These are phyloP conservation scores for Chloropsis hardwickii DNA, from an alignment of 2,113 vertebrate genomes.

Conservation along the genomic window DNA sequence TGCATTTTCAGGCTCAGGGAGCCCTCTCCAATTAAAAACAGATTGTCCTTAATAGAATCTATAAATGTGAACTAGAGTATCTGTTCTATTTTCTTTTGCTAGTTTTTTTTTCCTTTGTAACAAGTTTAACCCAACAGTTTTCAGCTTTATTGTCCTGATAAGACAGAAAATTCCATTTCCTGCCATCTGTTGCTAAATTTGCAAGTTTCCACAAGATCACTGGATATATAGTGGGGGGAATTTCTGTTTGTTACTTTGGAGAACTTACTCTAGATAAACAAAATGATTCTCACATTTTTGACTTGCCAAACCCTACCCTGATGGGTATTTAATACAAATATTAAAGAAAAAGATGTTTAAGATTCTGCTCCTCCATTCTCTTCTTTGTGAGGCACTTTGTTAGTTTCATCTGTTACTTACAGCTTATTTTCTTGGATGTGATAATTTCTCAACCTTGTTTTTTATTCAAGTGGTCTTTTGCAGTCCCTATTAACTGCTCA, in stretches of 20 bases:
- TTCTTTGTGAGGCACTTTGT: neutral
- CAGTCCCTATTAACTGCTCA: neutral
- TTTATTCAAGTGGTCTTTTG: neutral
- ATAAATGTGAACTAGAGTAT: neutral
- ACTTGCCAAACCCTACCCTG: neutral
- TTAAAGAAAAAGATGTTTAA: neutral
- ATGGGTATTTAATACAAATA: neutral
- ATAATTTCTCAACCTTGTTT: neutral
- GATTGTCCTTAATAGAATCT: conserved; percentile 27
- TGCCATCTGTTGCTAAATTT: conserved; percentile 21
- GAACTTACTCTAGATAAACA: neutral
- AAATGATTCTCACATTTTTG: neutral
- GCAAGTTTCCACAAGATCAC: neutral
- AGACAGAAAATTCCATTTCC: conserved; percentile 15
- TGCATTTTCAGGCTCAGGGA: neutral
- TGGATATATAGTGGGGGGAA: neutral
- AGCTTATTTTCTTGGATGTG: neutral
- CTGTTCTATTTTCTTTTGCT: neutral
- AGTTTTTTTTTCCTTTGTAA: neutral
- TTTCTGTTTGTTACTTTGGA: neutral
- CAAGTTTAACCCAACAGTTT: neutral
- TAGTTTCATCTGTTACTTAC: neutral
- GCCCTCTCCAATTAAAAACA: conserved; percentile 9
- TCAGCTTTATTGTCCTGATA: conserved; percentile 15
- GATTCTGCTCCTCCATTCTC: neutral